These are phyloP conservation scores for Arctopsyche grandis DNA, from an alignment of 1,140 invertebrate genomes.

Conservation along the genomic window DNA sequence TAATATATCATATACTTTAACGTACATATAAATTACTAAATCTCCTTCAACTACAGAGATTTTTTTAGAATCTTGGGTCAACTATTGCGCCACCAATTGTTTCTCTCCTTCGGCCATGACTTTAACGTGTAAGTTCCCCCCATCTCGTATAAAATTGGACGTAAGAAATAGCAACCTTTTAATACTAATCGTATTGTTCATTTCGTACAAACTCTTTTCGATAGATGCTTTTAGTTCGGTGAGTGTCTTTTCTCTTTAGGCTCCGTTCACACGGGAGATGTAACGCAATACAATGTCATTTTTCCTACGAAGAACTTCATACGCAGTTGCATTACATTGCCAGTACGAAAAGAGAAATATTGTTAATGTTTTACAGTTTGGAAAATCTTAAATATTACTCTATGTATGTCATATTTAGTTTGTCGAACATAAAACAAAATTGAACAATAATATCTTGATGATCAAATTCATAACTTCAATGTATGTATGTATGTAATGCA, in stretches of 20 bases:
- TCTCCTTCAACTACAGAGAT: slow-evolving; percentile 52
- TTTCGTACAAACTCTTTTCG: slow-evolving; percentile 57
- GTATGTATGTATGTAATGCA: no score
- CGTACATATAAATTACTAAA: slow-evolving; percentile 47
- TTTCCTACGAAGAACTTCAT: no score
- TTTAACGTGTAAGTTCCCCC: slow-evolving; percentile 63
- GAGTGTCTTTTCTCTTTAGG: neutral
- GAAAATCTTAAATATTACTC: neutral
- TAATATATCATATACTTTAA: slow-evolving; percentile 30
- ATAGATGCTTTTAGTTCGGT: neutral
- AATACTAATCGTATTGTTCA: slow-evolving; percentile 61
- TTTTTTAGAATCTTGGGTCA: slow-evolving; percentile 53
- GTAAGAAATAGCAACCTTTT: slow-evolving; percentile 55
- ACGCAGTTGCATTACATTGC: no score
- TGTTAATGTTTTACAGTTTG: neutral
- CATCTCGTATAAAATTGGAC: slow-evolving; percentile 52
- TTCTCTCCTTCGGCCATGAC: slow-evolving; percentile 52
- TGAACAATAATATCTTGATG: neutral
- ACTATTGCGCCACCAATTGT: slow-evolving; percentile 45
- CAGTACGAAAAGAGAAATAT: no score
- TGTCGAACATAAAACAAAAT: neutral
- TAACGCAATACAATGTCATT: no score
- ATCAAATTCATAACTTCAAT: neutral
- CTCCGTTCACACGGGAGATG: neutral
- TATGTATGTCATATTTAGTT: neutral